Base-by-base conservation (phyloP, 1,140 invertebrate species). In the Drosophila simulans region DNA sequence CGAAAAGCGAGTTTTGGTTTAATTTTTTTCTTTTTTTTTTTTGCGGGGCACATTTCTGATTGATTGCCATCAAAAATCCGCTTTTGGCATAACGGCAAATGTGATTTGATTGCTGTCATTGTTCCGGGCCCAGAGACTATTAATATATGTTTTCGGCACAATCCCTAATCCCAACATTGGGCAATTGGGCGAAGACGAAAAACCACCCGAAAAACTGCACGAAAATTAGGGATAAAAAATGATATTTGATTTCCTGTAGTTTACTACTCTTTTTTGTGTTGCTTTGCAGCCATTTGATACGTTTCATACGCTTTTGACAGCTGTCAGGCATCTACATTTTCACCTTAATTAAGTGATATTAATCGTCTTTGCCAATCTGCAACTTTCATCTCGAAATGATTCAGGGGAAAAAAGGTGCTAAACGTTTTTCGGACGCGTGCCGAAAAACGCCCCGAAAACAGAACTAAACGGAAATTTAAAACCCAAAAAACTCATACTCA, bases 291-390 rank as follows among this genome's bases (percentile, higher is more conserved):
- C 73, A 90, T 85, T 90, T 63, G 77, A 88, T 85, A 84, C 63
- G 54, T 60, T 70, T 70, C 58, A 59, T 70, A 53, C 57, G 64
- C 48, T 48, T 85, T 70, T 90, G 85, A 90, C 85, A 90, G 85
- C 85, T 90, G 85, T 90, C 85, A 59, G 62, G 52, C 77, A 70
- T 76, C 70, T 90, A 81, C 17, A 90, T 90, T 90, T 90, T 69
- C 85, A 90, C 85, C 85, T 90, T 90, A 90, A 90, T 90, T 90
- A 90, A 90, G 85, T 90, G 85, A 90, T 90, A 90, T 90, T 90
- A 85, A 90, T 90, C 85, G 81, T 79, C 51, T 63, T 73, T 63
- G 57, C 22, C 39, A 69, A 77, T 77, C 74, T 69, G 25, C 12
- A 57, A 68, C 62, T 76, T 76, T 77, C 68, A 71, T 71, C 68